Evolutionary conservation across 2,113 vertebrate species (phyloP).

Genomic region (Arothron firmamentum): DNA sequence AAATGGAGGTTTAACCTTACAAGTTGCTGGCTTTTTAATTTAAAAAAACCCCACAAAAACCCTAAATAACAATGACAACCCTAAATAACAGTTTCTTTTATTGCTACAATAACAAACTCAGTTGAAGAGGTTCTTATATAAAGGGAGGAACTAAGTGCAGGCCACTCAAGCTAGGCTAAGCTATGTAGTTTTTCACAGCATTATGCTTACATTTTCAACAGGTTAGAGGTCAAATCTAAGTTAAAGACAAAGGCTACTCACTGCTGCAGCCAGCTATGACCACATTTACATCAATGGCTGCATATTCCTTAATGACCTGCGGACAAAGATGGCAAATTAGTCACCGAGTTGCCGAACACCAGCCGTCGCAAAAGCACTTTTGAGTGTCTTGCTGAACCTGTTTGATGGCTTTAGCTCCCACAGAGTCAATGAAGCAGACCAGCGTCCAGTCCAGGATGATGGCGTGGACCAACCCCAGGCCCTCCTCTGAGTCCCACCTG

Average conservation of each 20-base stretch:
- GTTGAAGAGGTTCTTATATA: no score
- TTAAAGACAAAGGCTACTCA: slow-evolving; percentile 66
- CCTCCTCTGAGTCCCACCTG: slow-evolving; percentile 67
- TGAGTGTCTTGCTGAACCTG: slow-evolving; percentile 58
- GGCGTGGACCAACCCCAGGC: slow-evolving; percentile 69
- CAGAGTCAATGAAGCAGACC: slow-evolving; percentile 90
- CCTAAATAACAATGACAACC: no score
- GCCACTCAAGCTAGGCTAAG: no score
- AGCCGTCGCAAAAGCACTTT: no score
- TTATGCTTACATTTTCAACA: background rate
- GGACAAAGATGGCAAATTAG: slow-evolving; percentile 33
- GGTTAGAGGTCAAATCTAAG: background rate
- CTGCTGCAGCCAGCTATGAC: slow-evolving; percentile 84
- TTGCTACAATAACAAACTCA: no score
- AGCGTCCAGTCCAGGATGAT: slow-evolving; percentile 89
- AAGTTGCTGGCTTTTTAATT: no score
- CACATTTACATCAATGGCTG: slow-evolving; percentile 79
- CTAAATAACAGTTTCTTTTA: no score
- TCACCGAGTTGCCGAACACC: background rate
- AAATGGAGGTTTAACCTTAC: no score
- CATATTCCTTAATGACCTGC: slow-evolving; percentile 89
- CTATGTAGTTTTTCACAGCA: background rate
- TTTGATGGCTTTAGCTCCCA: slow-evolving; percentile 89
- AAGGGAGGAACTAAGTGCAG: no score
- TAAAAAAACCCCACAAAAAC: no score